A percentile compares a stretch with the other conserved stretches of the same genome.
These are phyloP conservation scores for Python bivittatus DNA, from an alignment of 2,113 vertebrate genomes.

Conservation along the genomic window DNA sequence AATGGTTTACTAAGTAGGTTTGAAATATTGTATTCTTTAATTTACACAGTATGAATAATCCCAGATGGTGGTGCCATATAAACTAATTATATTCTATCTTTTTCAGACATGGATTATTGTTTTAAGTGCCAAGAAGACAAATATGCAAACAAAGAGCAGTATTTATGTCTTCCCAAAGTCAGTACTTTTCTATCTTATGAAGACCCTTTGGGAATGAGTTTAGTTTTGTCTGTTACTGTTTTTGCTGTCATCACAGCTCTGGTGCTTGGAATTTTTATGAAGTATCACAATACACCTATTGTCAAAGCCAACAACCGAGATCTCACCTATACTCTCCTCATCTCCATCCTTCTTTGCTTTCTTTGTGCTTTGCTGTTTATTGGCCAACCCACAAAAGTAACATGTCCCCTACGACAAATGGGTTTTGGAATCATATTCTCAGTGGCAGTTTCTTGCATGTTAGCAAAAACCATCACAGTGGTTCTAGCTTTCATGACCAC, in stretches of 20 bases:
- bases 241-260: neutral
- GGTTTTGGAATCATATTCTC: neutral
- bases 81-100: neutral
- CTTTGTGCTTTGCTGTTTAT: neutral
- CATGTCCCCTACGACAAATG: neutral
- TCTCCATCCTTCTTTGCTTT: neutral
- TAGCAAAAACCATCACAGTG: neutral
- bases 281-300: neutral
- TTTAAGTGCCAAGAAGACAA: neutral
- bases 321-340: neutral
- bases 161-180: neutral
- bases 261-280: neutral
- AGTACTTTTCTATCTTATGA: neutral
- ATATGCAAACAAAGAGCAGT: neutral
- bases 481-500: slow-evolving; percentile 5
- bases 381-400: neutral
- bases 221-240: neutral
- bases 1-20: neutral
- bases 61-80: neutral
- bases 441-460: neutral
- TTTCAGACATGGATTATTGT: slow-evolving; percentile 16
- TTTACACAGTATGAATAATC: neutral
- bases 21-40: neutral
- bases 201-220: neutral
- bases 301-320: neutral